Conservation (phyloP, 92 coral and sea anemone species). For the Epizoanthus ramosus region DNA sequence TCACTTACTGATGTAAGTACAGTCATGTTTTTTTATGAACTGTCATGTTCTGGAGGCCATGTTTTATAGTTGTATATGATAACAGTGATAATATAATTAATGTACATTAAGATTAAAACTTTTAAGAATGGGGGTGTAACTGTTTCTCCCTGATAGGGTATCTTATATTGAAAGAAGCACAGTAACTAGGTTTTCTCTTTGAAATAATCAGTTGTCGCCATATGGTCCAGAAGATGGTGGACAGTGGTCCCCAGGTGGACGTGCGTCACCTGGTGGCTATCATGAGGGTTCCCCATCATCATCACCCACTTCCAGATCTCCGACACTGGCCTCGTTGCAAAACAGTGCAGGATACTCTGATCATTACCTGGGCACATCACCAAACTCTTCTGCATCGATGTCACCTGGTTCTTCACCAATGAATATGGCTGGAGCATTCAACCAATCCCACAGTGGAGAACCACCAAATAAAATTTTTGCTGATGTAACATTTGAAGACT, state of each 20-base stretch:
- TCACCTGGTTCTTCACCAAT: slow-evolving; percentile 63
- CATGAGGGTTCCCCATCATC: slow-evolving; percentile 70
- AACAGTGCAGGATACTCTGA: slow-evolving; percentile 40
- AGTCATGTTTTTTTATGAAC: too few relatives aligned
- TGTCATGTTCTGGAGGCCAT: too few relatives aligned
- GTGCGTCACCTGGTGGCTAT: slow-evolving; percentile 31
- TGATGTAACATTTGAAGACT: slow-evolving; percentile 94
- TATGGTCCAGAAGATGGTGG: slow-evolving; percentile 80
- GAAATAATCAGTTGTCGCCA: slow-evolving; percentile 62
- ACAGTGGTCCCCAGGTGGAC: slow-evolving; percentile 69
- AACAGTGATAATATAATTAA: too few relatives aligned
- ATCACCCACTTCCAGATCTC: slow-evolving; percentile 71
- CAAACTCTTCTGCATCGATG: slow-evolving; percentile 46
- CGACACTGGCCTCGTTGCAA: slow-evolving; percentile 77
- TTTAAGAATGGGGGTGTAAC: too few relatives aligned
- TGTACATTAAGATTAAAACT: too few relatives aligned
- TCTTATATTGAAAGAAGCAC: too few relatives aligned
- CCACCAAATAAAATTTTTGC: slow-evolving; percentile 94
- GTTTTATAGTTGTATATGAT: too few relatives aligned
- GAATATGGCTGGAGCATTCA: slow-evolving; percentile 50
- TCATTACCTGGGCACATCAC: slow-evolving; percentile 58
- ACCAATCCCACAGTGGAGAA: slow-evolving; percentile 73
- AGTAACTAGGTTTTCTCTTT: too few relatives aligned
- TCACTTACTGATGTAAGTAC: too few relatives aligned
- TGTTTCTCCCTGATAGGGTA: too few relatives aligned